phyloP scores from a whole-genome alignment of 2,888 invertebrate species.

The Chorisops tibialis region DNA sequence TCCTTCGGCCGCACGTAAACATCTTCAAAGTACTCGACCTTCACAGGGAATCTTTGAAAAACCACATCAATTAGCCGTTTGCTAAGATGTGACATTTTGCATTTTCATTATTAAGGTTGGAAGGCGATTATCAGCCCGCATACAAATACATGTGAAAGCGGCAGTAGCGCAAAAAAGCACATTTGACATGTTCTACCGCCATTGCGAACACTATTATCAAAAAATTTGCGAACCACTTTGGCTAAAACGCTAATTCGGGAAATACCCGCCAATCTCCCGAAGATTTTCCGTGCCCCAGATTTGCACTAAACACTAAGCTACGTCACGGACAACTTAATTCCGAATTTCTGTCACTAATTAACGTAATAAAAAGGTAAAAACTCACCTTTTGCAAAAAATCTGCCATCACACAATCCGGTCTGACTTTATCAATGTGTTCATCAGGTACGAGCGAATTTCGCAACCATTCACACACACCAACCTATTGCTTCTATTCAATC shows the following conservation, averaged over 20 bases:
- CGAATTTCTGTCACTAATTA: constrained; percentile 22
- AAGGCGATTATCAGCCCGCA: constrained; percentile 25
- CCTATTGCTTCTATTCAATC: constrained; percentile 3
- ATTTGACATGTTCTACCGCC: constrained; percentile 26
- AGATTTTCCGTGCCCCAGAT: background rate
- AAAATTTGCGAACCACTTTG: background rate
- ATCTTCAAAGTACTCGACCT: no score
- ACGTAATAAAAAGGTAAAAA: constrained; percentile 38
- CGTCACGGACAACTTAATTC: constrained; percentile 17
- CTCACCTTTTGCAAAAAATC: constrained; percentile 75
- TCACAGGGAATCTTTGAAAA: no score
- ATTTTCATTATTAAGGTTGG: background rate
- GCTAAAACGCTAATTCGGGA: background rate
- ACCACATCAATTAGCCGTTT: no score
- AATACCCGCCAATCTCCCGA: background rate
- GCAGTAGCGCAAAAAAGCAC: background rate
- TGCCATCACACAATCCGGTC: constrained; percentile 62
- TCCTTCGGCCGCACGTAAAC: no score
- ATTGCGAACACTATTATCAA: constrained; percentile 28
- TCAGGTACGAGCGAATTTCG: constrained; percentile 15
- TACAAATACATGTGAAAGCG: constrained; percentile 3
- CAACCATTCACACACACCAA: background rate
- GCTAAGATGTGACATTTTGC: background rate
- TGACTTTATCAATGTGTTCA: constrained; percentile 28
- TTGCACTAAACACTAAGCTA: background rate